Evolutionary conservation across 2,113 vertebrate genomes (phyloP).

Genomic region (Scopus umbretta): DNA sequence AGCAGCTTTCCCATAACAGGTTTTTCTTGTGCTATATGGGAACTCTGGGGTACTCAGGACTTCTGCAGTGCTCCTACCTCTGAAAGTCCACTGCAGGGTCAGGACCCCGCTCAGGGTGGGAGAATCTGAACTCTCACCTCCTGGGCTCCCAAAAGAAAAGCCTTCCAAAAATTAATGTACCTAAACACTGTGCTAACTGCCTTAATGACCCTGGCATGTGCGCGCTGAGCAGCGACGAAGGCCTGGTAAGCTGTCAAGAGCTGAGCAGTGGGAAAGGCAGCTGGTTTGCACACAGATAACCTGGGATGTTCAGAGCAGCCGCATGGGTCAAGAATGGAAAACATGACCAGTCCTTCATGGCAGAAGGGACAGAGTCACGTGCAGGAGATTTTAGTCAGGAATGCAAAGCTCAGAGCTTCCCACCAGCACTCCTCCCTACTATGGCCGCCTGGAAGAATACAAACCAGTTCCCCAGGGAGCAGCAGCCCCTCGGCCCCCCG

Average conservation of each 20-base stretch:
- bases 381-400: not conserved
- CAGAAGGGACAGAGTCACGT: not conserved
- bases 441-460: not conserved
- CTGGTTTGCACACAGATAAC: not conserved
- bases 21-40: not conserved
- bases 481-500: not conserved
- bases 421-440: not conserved
- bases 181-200: not conserved
- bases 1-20: not conserved
- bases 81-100: not conserved
- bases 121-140: not conserved
- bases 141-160: not conserved
- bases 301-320: not conserved
- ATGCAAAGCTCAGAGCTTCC: not conserved
- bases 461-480: not conserved
- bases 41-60: not conserved
- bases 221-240: not conserved
- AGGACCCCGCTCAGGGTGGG: not conserved
- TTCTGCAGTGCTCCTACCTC: not conserved
- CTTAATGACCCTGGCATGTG: not conserved
- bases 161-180: not conserved
- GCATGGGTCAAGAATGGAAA: not conserved
- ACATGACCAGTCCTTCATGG: not conserved
- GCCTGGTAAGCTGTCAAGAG: not conserved
- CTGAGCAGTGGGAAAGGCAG: not conserved